Base-by-base conservation (phyloP, 1,140 invertebrate genomes). In the Drosophila suzukii region DNA sequence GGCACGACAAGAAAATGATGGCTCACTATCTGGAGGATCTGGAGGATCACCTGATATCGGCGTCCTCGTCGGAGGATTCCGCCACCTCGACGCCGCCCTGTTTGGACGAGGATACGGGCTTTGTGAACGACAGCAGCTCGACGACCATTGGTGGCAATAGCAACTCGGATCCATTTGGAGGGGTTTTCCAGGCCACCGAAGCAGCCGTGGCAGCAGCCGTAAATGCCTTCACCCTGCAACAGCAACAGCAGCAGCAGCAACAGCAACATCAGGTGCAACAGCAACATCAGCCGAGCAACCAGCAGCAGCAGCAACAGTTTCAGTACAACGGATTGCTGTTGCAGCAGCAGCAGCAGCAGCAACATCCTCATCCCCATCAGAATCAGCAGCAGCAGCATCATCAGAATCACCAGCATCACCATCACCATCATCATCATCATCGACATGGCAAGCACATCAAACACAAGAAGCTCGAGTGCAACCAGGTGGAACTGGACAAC, bases 391-490 rank as follows among this genome's bases (percentile, higher is more conserved):
- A 76, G 4, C 67, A 59, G 3, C 61, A 75, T 8, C 70, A 68
- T 3, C 79, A 74, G 0, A 43, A 63, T 1, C 34, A 76, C 1
- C 66, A 65, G 2, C 73, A 60, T 1, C 61, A 67, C 0, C 68
- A 55, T 0, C 70, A 60, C 1, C 59, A 46, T 0, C 49, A 71
- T 15, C 41, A 57, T 20, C 43, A 77, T 36, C 58, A 50, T 36
- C 44, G 58, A 2, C 59, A 76, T 15, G 79, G 76, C 44, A 88
- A 89, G 47, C 62, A 78, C 12, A 61, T 93, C 59, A 95, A 95
- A 85, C 93, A 94, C 55, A 93, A 93, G 63, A 94, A 94, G 81
- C 93, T 95, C 83, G 94, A 95, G 93, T 95, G 58, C 95, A 95
- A 77, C 46, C 95, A 95, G 27, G 72, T 92, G 27, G 85, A 92